phyloP scores from a whole-genome alignment of 1,140 invertebrate genomes.

The Brachionus paranguensis region DNA sequence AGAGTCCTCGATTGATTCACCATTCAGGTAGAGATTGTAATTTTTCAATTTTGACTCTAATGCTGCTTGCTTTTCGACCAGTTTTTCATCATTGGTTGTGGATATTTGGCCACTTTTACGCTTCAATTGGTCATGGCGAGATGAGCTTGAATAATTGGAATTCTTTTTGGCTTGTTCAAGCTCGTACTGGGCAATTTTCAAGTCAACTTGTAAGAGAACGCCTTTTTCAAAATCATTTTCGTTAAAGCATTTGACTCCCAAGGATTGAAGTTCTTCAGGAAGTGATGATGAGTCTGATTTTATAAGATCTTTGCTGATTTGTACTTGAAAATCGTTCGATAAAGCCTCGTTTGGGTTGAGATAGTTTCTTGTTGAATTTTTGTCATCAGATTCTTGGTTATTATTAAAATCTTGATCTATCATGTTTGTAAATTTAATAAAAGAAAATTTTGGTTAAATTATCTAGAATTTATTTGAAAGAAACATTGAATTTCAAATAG shows the following conservation, averaged over 20 bases:
- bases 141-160: not conserved
- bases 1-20: not conserved
- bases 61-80: not conserved
- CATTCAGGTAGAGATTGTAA: not conserved
- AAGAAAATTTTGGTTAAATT: not conserved
- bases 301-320: conserved; percentile 7
- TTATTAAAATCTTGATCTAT: not conserved
- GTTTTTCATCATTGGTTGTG: not conserved
- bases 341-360: not conserved
- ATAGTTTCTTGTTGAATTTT: not conserved
- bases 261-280: not conserved
- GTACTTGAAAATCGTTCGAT: not conserved
- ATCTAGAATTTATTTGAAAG: not conserved
- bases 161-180: conserved; percentile 11
- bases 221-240: conserved; percentile 38
- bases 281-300: conserved; percentile 6
- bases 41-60: not conserved
- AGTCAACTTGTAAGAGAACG: conserved; percentile 16
- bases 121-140: not conserved
- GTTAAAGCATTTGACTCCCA: not conserved
- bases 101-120: not conserved
- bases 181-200: conserved; percentile 27
- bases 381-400: not conserved
- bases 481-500: too few relatives aligned
- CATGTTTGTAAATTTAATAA: not conserved